phyloP scores from a whole-genome alignment of 2,113 vertebrate genomes.

The Crocuta crocuta region DNA sequence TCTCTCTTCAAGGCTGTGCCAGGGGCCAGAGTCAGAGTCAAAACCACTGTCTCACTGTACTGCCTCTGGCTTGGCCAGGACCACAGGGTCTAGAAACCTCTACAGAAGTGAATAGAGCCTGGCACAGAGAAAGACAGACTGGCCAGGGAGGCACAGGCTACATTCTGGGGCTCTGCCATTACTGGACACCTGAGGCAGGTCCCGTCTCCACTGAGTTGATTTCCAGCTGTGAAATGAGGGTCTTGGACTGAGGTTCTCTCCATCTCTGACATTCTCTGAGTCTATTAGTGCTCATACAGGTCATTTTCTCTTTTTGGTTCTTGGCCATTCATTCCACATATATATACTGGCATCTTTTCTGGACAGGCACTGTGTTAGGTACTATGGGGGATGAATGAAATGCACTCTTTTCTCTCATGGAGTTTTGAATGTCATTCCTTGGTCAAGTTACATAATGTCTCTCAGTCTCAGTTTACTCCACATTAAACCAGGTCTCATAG shows the following conservation, averaged over 20 bases:
- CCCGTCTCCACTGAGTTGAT: background rate
- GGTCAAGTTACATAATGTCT: background rate
- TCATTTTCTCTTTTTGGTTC: background rate
- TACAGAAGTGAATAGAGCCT: background rate
- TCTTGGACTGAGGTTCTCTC: background rate
- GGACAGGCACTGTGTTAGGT: background rate
- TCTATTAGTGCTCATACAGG: background rate
- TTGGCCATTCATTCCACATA: background rate
- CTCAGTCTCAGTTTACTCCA: background rate
- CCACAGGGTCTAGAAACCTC: background rate
- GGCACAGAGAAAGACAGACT: background rate
- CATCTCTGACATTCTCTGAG: background rate
- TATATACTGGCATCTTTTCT: background rate
- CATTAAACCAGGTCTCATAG: background rate
- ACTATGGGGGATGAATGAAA: background rate
- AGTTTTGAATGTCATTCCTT: constrained; percentile 10
- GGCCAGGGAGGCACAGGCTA: background rate
- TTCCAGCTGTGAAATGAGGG: background rate
- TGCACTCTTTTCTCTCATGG: background rate
- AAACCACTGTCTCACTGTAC: background rate
- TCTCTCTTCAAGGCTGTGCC: background rate
- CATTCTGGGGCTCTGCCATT: background rate
- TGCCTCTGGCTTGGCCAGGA: background rate
- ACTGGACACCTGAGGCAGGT: background rate
- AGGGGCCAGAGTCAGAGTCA: background rate